Conservation (phyloP, 2,113 vertebrate genomes). For the Gulo gulo region DNA sequence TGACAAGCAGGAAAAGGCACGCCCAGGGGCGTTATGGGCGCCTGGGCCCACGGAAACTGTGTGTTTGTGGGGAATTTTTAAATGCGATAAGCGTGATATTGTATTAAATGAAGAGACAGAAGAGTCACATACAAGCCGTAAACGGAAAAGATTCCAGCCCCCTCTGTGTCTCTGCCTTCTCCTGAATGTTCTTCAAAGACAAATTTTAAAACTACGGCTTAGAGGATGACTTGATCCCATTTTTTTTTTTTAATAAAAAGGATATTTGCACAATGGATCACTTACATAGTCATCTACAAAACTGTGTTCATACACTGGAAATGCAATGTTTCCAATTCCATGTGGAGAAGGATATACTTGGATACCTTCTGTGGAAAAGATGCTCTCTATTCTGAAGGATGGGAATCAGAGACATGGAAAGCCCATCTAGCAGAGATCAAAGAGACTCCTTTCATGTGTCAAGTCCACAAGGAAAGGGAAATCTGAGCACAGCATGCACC, state of each 20-base stretch:
- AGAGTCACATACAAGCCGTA: neutral
- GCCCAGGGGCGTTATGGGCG: fast-evolving
- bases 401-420: constrained; percentile 49
- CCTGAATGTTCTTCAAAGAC: neutral
- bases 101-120: neutral
- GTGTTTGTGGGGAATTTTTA: neutral
- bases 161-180: neutral
- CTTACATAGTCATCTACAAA: neutral
- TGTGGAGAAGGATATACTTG: fast-evolving
- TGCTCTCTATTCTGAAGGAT: neutral
- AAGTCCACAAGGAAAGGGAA: constrained; percentile 37
- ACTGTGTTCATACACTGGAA: neutral
- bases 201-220: neutral
- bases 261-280: neutral
- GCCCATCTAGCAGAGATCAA: constrained; percentile 32
- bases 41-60: neutral
- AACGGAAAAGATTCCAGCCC: neutral
- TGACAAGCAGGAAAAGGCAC: neutral
- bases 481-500: neutral
- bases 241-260: neutral
- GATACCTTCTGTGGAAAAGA: neutral
- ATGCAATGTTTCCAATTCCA: neutral
- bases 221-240: neutral
- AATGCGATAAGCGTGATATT: neutral
- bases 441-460: neutral